Percentiles rank a stretch among this genome's conserved stretches.
Evolutionary conservation across 2,113 vertebrate genomes (phyloP).

Genomic region (Trochalopteron elliotii): DNA sequence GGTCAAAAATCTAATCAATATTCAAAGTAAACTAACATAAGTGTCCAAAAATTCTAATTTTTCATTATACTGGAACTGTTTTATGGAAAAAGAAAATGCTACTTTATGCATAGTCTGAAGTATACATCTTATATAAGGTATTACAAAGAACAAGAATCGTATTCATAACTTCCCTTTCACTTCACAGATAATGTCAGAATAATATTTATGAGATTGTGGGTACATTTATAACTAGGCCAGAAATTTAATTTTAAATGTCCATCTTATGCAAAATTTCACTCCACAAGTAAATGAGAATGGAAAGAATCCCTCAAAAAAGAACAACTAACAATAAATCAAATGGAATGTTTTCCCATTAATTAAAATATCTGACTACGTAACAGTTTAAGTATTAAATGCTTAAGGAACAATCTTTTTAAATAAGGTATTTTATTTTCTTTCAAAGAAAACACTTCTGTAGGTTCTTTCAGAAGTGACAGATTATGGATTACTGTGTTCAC

Average conservation of each 20-base stretch:
- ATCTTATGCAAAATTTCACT: neutral
- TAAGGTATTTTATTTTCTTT: neutral
- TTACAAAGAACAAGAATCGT: neutral
- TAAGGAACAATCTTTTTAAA: neutral
- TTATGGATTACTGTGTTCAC: neutral
- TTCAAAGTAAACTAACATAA: neutral
- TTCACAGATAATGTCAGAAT: neutral
- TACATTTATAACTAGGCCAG: neutral
- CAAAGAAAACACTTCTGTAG: neutral
- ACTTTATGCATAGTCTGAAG: neutral
- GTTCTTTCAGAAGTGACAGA: neutral
- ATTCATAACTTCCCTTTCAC: neutral
- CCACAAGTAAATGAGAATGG: neutral
- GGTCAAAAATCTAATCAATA: neutral
- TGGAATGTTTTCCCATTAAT: neutral
- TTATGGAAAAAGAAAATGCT: neutral
- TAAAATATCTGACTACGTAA: neutral
- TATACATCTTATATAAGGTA: neutral
- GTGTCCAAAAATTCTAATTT: neutral
- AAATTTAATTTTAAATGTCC: neutral
- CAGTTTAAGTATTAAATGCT: neutral
- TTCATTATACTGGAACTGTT: neutral
- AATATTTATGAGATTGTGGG: conserved; percentile 2
- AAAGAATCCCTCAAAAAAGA: neutral
- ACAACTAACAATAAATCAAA: neutral